phyloP scores from a whole-genome alignment of 2,888 invertebrate species.

The Eilema griseolum region DNA sequence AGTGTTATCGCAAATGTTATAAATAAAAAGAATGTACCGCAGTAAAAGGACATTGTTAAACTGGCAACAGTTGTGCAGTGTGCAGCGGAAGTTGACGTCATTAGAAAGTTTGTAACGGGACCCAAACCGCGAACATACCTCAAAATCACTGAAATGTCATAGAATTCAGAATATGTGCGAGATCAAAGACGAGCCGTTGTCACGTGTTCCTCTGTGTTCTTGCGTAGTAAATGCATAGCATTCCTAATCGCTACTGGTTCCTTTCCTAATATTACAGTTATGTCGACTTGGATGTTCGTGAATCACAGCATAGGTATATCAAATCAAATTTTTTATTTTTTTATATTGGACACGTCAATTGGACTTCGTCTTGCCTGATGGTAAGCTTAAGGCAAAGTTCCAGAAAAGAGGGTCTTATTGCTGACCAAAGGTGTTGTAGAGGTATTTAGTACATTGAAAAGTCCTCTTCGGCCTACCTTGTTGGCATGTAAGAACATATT shows the following conservation, averaged over 20 bases:
- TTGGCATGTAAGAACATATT: too few relatives aligned
- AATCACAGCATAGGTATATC: not conserved
- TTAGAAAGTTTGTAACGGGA: constrained; percentile 19
- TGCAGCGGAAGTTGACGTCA: not conserved
- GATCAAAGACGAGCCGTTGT: constrained; percentile 18
- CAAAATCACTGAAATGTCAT: constrained; percentile 8
- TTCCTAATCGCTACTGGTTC: constrained; percentile 15
- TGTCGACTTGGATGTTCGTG: not conserved
- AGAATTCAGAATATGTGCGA: constrained; percentile 13
- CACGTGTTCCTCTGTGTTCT: constrained; percentile 18
- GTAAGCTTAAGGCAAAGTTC: too few relatives aligned
- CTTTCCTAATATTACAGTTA: constrained; percentile 7
- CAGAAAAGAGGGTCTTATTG: too few relatives aligned
- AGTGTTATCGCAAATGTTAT: constrained; percentile 55
- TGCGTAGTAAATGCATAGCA: constrained; percentile 20
- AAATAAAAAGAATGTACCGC: constrained; percentile 48
- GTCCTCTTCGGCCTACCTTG: too few relatives aligned
- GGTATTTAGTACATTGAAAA: too few relatives aligned
- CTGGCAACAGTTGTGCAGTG: constrained; percentile 1
- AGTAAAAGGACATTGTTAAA: constrained; percentile 25
- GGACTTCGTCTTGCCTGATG: too few relatives aligned
- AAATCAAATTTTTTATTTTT: too few relatives aligned
- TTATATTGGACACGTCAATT: too few relatives aligned
- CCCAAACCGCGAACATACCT: constrained; percentile 6
- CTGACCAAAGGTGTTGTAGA: too few relatives aligned